Evolutionary conservation across 2,888 invertebrate genomes (phyloP), one percentile per base, ranked within the genome.

Genomic region (Abrostola triplasia): DNA sequence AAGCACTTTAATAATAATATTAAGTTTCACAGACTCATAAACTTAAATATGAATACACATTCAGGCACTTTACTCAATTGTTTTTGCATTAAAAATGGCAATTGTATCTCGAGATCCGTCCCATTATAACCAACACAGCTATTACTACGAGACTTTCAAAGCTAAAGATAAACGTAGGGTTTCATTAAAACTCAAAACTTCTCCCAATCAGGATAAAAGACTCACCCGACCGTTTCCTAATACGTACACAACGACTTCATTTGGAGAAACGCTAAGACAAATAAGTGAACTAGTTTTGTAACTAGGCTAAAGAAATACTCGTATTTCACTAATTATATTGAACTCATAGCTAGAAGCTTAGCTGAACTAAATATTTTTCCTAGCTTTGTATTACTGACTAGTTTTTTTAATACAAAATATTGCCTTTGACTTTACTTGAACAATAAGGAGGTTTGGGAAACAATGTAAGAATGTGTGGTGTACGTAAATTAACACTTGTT

Each of bases 201-300:
- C 44, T 47, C 24, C 44, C 44, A 47, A 47, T 47, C 44, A 47
- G 24, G 44, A 47, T 24, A 47, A 47, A 44, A 47, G 44, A 13
- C 24, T 47, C 24, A 47, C 44, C 24, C 44, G 24, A 47, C 13
- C 44, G 24, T 47, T 47, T 47, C 44, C 24, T 47, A 47, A 47
- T 47, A 47, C 44, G 44, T 47, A 47, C 44, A 47, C 44, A 47
- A 47, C 44, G 44, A 24, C 24, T 47, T 47, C 44, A 47, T 47
- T 47, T 44, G 7, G 44, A 24, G 24, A 44, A 13, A 12, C 12
- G 13, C 44, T 13, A 44, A 47, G 13, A 47, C 13, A 47, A 47
- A 47, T 24, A 13, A 47, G 13, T 47, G 24, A 47, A 47, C 8
- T 47, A 47, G 44, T 47, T 47, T 47, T 47, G 44, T 47, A 47